These are phyloP conservation scores for Etia nguti DNA, from an alignment of 2,113 vertebrate species.

Conservation along the genomic window DNA sequence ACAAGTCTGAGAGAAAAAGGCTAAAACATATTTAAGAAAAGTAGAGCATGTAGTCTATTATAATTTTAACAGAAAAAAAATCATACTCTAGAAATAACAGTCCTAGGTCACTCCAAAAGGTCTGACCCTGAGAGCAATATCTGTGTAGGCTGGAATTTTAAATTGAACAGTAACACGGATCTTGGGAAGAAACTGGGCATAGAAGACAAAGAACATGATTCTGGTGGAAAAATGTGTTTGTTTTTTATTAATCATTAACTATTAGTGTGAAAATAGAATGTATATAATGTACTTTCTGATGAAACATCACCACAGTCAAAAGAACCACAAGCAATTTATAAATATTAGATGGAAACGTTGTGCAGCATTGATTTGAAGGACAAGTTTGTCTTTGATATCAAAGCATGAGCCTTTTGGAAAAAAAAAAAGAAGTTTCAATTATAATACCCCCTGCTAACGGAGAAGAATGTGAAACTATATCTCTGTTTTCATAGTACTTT, in stretches of 20 bases:
- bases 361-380: not conserved
- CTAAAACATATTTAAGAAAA: not conserved
- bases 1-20: not conserved
- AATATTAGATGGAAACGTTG: not conserved
- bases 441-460: not conserved
- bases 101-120: not conserved
- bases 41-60: not conserved
- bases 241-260: not conserved
- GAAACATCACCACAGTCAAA: not conserved
- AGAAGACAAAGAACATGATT: not conserved
- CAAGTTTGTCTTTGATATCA: conserved; percentile 3
- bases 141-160: not conserved
- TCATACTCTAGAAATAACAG: not conserved
- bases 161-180: not conserved
- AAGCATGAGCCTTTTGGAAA: not conserved
- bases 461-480: not conserved
- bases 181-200: not conserved
- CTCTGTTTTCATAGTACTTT: not conserved
- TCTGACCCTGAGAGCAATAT: not conserved
- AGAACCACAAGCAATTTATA: not conserved
- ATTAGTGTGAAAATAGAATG: not conserved
- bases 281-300: not conserved
- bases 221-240: not conserved
- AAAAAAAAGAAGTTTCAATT: not conserved
- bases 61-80: not conserved